phyloP scores from a whole-genome alignment of 2,888 invertebrate species.

The Anodontia alba region DNA sequence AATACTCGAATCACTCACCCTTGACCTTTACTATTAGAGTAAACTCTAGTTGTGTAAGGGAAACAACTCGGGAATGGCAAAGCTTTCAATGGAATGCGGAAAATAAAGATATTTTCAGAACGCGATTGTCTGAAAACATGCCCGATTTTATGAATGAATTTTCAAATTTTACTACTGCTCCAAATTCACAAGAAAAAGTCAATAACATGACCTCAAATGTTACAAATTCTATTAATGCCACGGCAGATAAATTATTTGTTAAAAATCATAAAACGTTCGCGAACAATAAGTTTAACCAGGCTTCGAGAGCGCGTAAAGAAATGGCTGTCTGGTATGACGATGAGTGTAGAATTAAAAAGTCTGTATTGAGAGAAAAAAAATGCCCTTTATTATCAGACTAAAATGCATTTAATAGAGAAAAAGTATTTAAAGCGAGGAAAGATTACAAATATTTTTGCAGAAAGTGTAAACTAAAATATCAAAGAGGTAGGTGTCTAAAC shows the following conservation, averaged over 20 bases:
- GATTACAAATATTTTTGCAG: slow-evolving; percentile 13
- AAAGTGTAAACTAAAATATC: neutral
- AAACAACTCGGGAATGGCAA: neutral
- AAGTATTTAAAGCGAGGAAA: slow-evolving; percentile 5
- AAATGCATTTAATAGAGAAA: slow-evolving; percentile 9
- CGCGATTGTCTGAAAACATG: neutral
- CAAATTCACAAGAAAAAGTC: neutral
- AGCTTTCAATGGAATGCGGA: slow-evolving; percentile 10
- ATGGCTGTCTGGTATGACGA: slow-evolving; percentile 21
- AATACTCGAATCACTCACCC: neutral
- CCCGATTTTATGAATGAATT: neutral
- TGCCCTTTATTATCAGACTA: neutral
- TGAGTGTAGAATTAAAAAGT: slow-evolving; percentile 9
- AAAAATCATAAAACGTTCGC: neutral
- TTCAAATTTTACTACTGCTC: neutral
- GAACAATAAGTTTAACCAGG: neutral
- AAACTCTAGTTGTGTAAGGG: neutral
- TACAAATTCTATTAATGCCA: neutral
- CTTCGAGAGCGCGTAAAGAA: neutral
- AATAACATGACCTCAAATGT: neutral
- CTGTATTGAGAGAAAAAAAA: neutral
- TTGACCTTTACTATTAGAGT: neutral
- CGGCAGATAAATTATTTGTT: neutral
- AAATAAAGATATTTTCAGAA: slow-evolving; percentile 3
- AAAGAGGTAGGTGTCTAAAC: neutral